A percentile compares a stretch with the other conserved stretches of the same genome.
phyloP scores from a whole-genome alignment of 2,113 vertebrate genomes.

The Notechis scutatus region DNA sequence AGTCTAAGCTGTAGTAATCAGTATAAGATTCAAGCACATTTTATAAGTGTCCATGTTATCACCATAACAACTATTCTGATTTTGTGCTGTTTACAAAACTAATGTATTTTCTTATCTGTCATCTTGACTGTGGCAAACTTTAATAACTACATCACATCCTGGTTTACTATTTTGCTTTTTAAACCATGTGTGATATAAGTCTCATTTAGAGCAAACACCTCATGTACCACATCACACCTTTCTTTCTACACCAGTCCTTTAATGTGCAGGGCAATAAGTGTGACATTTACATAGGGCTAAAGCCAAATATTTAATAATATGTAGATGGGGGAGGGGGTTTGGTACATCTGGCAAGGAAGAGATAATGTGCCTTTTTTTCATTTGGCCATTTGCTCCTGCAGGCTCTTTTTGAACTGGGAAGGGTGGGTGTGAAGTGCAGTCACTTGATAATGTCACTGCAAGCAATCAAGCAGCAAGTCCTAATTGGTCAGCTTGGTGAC shows the following conservation, averaged over 20 bases:
- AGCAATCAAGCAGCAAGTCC: slow-evolving; percentile 1
- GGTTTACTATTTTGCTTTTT: not conserved
- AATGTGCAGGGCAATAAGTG: not conserved
- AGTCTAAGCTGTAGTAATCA: not conserved
- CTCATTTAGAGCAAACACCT: not conserved
- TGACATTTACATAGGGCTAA: not conserved
- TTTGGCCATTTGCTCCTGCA: not conserved
- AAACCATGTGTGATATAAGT: not conserved
- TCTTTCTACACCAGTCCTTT: not conserved
- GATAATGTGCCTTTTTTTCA: not conserved
- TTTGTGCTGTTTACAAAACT: not conserved
- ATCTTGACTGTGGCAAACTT: not conserved
- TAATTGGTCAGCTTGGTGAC: slow-evolving; percentile 8
- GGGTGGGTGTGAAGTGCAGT: not conserved
- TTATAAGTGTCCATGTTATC: not conserved
- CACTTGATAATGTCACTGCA: slow-evolving; percentile 22
- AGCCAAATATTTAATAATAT: not conserved
- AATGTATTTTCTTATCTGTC: not conserved
- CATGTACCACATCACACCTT: not conserved
- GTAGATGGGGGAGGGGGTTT: too few relatives aligned
- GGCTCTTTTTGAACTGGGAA: not conserved
- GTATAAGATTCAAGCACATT: not conserved
- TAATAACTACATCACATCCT: not conserved
- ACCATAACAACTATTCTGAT: not conserved
- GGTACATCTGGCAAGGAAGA: not conserved